phyloP scores from a whole-genome alignment of 1,140 invertebrate genomes.

The Drosophila quadrilineata region DNA sequence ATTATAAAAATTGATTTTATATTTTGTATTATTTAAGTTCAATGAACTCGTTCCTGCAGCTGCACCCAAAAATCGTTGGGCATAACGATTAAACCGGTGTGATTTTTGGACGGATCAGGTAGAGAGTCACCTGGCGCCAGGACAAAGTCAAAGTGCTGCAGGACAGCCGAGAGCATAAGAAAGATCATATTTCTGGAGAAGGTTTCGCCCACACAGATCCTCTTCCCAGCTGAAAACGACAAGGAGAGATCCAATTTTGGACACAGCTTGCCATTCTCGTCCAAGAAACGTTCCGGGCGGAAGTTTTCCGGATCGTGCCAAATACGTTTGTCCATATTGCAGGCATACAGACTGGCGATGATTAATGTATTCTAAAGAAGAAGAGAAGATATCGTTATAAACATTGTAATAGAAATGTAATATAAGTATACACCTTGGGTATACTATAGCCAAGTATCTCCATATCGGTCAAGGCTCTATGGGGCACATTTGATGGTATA shows the following conservation, averaged over 20 bases:
- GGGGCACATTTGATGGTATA: slow-evolving; percentile 83
- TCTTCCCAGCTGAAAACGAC: slow-evolving; percentile 85
- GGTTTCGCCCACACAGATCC: slow-evolving; percentile 88
- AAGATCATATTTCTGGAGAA: slow-evolving; percentile 87
- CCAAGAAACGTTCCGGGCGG: slow-evolving; percentile 84
- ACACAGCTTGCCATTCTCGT: slow-evolving; percentile 52
- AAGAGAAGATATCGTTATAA: background rate
- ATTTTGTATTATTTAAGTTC: too few species aligned
- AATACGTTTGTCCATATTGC: slow-evolving; percentile 83
- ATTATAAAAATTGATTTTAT: too few species aligned
- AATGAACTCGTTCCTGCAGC: slow-evolving; percentile 53
- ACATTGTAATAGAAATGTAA: background rate
- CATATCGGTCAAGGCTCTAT: slow-evolving; percentile 73
- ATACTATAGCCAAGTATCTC: slow-evolving; percentile 55
- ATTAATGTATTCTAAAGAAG: slow-evolving; percentile 81
- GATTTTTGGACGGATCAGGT: slow-evolving; percentile 69
- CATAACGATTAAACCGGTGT: slow-evolving; percentile 69
- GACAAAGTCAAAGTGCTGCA: slow-evolving; percentile 85
- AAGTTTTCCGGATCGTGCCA: slow-evolving; percentile 89
- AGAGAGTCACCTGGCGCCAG: slow-evolving; percentile 73
- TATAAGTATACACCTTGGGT: slow-evolving; percentile 81
- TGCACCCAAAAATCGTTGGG: slow-evolving; percentile 81
- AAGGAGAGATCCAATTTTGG: slow-evolving; percentile 81
- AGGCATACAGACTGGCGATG: slow-evolving; percentile 82
- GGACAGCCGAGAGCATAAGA: slow-evolving; percentile 84